Conservation (phyloP, 2,797 vertebrate species). For the Sebastes vulpes region DNA sequence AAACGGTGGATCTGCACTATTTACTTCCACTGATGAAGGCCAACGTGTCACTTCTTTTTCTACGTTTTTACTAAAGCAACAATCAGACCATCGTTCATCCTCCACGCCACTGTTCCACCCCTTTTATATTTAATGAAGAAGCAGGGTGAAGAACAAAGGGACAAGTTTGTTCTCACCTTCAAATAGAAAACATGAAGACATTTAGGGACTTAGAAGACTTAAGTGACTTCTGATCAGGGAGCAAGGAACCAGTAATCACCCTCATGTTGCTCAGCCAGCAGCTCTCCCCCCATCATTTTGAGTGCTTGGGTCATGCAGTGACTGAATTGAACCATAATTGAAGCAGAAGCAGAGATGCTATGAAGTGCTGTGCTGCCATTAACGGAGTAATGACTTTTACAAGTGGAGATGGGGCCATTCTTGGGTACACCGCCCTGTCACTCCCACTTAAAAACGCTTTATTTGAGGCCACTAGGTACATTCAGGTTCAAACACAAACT, state of each 20-base stretch:
- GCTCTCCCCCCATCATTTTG: background rate
- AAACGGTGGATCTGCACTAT: background rate
- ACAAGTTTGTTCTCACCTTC: background rate
- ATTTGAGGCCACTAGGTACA: background rate
- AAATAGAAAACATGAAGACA: background rate
- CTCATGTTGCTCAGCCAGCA: background rate
- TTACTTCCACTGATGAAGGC: background rate
- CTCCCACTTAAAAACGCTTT: background rate
- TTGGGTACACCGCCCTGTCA: background rate
- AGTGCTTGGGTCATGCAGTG: constrained; percentile 24
- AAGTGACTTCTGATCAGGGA: background rate
- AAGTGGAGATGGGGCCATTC: constrained; percentile 26
- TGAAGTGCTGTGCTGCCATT: constrained; percentile 42
- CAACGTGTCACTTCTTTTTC: background rate
- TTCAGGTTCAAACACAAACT: background rate
- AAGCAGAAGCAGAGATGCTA: constrained; percentile 40
- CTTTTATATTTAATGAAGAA: background rate
- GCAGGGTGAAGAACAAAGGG: background rate
- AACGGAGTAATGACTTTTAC: constrained; percentile 51
- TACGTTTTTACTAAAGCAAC: background rate
- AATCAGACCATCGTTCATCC: background rate
- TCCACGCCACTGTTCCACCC: background rate
- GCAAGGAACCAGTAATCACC: background rate
- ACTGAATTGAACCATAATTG: constrained; percentile 50
- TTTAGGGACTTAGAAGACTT: background rate